These are phyloP conservation scores for Julus scanicus DNA, from an alignment of 2,888 invertebrate species.

Conservation along the genomic window DNA sequence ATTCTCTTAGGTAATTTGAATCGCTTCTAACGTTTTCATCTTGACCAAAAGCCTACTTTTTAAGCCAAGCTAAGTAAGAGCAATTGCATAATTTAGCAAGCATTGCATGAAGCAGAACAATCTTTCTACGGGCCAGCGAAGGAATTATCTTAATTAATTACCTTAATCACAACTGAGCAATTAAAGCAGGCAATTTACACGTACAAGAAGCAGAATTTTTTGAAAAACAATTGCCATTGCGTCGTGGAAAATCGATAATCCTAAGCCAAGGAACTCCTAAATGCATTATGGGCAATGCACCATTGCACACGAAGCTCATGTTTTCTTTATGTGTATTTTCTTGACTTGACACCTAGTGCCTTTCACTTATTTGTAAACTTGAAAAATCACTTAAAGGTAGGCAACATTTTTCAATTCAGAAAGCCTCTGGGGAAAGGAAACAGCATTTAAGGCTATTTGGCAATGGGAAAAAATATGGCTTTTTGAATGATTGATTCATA, in stretches of 20 bases:
- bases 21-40: background rate
- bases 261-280: slow-evolving; percentile 23
- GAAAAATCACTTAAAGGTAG: slow-evolving; percentile 43
- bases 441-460: background rate
- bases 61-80: slow-evolving; percentile 23
- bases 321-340: slow-evolving; percentile 44
- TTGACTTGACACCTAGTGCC: slow-evolving; percentile 30
- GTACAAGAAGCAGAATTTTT: slow-evolving; percentile 34
- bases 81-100: slow-evolving; percentile 37
- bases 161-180: slow-evolving; percentile 47
- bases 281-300: slow-evolving; percentile 43
- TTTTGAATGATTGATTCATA: slow-evolving; percentile 37
- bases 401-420: slow-evolving; percentile 37
- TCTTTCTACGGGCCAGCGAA: slow-evolving; percentile 4
- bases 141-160: slow-evolving; percentile 40
- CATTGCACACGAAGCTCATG: slow-evolving; percentile 25
- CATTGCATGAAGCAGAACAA: slow-evolving; percentile 15
- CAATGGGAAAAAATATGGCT: slow-evolving; percentile 13
- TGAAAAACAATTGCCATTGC: slow-evolving; percentile 18
- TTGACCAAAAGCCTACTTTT: background rate
- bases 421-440: background rate
- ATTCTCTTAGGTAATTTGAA: background rate
- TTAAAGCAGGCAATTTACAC: slow-evolving; percentile 34
- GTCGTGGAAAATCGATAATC: slow-evolving; percentile 22
- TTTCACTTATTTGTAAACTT: slow-evolving; percentile 43